Percentiles rank a stretch among this genome's conserved stretches.
phyloP scores from a whole-genome alignment of 2,797 vertebrate genomes.

The Sitta carolinensis region DNA sequence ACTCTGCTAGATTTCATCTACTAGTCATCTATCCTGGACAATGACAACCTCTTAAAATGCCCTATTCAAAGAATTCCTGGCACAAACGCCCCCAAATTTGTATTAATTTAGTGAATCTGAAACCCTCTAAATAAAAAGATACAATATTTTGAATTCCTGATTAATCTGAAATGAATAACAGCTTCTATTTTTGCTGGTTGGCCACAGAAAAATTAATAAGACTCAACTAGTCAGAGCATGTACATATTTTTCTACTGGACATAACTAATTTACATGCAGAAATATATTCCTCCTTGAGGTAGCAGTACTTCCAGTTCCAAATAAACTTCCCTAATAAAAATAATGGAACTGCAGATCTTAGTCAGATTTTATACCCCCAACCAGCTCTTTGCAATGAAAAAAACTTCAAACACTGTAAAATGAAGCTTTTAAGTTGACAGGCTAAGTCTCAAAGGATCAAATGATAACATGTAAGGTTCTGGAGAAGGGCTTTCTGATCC shows the following conservation, averaged over 20 bases:
- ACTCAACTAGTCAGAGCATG: not conserved
- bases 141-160: not conserved
- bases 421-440: not conserved
- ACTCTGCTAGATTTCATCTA: not conserved
- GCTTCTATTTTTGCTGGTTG: not conserved
- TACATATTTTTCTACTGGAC: not conserved
- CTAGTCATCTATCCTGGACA: not conserved
- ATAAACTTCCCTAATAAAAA: not conserved
- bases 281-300: not conserved
- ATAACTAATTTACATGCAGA: not conserved
- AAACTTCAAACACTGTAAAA: not conserved
- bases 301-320: not conserved
- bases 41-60: not conserved
- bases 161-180: not conserved
- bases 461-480: not conserved
- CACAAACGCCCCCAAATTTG: no score
- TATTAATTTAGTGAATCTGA: not conserved
- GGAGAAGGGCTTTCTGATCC: not conserved
- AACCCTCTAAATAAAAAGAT: not conserved
- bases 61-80: not conserved
- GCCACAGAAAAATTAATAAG: not conserved
- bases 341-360: not conserved
- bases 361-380: not conserved
- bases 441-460: not conserved
- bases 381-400: not conserved